Base-by-base conservation (phyloP, 2,113 vertebrate species). In the Ailurus styani region DNA sequence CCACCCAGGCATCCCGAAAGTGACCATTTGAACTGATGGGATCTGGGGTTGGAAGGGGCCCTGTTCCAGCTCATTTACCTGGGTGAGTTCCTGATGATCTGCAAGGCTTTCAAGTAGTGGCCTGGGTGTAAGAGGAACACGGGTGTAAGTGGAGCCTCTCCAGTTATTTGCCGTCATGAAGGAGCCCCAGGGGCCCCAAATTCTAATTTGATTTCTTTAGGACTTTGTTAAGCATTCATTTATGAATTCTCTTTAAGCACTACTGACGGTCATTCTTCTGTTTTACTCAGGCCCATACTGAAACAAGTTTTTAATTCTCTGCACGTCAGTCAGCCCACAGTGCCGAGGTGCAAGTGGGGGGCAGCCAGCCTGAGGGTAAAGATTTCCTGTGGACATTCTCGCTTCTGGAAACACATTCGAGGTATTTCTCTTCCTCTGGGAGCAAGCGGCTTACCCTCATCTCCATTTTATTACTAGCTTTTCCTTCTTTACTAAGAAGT, bases 361-460 rank as follows among this genome's bases (percentile, higher is more conserved):
- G 17, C 75, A 40, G 47, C 75, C 40, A 57, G 72, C 91, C 72
- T 5, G 20, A 85, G 84, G n/a, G n/a, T 14, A n/a, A 34, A 70
- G 37, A 66, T 70, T 50, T 60, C 40, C 62, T 79, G 29, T 57
- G 96, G 95, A 96, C 29, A 15, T 68, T 77, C 17, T 42, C 21
- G 10, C 50, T 62, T 20, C 84, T 52, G 88, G 60, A 87, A 87
- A 50, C 55, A 79, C 45, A 14, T 2, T 13, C 47, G 89, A 97
- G 93, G 93, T 96, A 95, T 87, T 66, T 87, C 45, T 73, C 86
- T 45, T 87, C 64, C 34, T 95, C 68, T 84, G 42, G 75, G 60
- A 97, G 87, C 42, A 11, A 18, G 55, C 2, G 12, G 34, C 40
- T 87, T 47, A 60, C 47, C 29, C 0, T 83, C 72, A 18, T 47